These are phyloP conservation scores for Halichondria panicea DNA, from an alignment of 37 sponge, comb jelly and placozoan genomes.

Conservation along the genomic window DNA sequence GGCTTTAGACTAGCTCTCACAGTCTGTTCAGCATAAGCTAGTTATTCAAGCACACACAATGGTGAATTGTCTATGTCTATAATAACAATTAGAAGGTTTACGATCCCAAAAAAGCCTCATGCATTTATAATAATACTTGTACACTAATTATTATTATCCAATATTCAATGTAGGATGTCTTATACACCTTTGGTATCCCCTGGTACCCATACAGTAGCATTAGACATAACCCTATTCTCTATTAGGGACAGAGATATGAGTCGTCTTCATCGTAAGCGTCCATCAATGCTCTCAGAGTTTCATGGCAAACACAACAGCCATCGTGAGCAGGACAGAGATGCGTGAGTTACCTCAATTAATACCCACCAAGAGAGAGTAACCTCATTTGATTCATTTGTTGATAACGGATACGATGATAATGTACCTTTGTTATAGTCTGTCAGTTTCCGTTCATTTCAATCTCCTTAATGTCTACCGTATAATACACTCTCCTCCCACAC, in stretches of 20 bases:
- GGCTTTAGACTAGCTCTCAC: background rate
- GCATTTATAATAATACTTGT: too few species aligned
- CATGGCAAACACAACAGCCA: conserved; percentile 60
- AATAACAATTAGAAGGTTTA: too few species aligned
- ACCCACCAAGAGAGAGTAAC: background rate
- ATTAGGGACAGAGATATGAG: conserved; percentile 18
- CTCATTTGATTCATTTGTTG: background rate
- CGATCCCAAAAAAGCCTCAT: too few species aligned
- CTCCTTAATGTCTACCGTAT: background rate
- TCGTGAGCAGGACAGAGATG: conserved; percentile 34
- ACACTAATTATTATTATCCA: too few species aligned
- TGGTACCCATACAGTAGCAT: too few species aligned
- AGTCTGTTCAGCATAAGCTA: too few species aligned
- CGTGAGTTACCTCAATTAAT: conserved; percentile 2
- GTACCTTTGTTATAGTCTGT: background rate
- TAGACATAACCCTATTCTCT: background rate
- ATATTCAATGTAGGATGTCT: too few species aligned
- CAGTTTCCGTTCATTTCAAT: background rate
- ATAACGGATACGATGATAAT: background rate
- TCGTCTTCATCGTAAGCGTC: conserved; percentile 36
- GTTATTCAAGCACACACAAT: too few species aligned
- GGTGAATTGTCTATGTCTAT: too few species aligned
- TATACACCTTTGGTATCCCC: too few species aligned
- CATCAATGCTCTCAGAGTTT: conserved; percentile 72
- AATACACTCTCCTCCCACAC: too few species aligned